Evolutionary conservation across 2,888 invertebrate species (phyloP).

Genomic region (Tachina grossa): DNA sequence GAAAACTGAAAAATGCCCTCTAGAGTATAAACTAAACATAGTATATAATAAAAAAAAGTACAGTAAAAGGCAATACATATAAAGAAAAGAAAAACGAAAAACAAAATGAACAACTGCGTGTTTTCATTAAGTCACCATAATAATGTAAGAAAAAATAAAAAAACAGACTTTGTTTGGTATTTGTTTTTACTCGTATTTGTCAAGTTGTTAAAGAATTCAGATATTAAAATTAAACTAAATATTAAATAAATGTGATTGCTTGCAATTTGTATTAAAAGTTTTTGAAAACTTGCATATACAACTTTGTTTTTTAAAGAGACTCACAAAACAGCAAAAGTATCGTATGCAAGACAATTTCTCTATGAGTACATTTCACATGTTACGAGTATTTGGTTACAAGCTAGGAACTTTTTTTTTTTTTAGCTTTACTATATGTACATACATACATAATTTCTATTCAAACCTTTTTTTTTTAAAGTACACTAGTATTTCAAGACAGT

Average conservation of each 20-base stretch:
- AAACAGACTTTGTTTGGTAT: conserved; percentile 15
- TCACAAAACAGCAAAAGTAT: no score
- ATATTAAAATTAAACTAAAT: not conserved
- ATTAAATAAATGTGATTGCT: not conserved
- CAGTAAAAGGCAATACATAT: not conserved
- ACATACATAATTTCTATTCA: no score
- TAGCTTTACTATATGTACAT: no score
- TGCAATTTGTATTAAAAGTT: not conserved
- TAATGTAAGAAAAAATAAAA: conserved; percentile 28
- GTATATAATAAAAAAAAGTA: conserved; percentile 6
- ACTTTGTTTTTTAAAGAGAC: no score
- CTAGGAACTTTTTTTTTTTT: no score
- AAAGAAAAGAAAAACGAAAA: conserved; percentile 31
- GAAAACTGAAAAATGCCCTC: conserved; percentile 54
- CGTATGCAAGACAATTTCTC: no score
- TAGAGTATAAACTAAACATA: conserved; percentile 47
- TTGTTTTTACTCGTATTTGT: conserved; percentile 6
- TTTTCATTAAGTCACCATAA: conserved; percentile 60
- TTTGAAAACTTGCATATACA: not conserved
- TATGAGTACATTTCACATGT: no score
- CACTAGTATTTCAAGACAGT: not conserved
- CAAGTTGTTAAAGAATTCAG: conserved; percentile 4
- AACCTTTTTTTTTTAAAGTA: not conserved
- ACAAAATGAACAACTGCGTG: conserved; percentile 48
- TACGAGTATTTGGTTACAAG: no score